Evolutionary conservation across 2,797 vertebrate genomes (phyloP), one percentile per base, ranked within the genome.

Genomic region (Sylvilagus floridanus): DNA sequence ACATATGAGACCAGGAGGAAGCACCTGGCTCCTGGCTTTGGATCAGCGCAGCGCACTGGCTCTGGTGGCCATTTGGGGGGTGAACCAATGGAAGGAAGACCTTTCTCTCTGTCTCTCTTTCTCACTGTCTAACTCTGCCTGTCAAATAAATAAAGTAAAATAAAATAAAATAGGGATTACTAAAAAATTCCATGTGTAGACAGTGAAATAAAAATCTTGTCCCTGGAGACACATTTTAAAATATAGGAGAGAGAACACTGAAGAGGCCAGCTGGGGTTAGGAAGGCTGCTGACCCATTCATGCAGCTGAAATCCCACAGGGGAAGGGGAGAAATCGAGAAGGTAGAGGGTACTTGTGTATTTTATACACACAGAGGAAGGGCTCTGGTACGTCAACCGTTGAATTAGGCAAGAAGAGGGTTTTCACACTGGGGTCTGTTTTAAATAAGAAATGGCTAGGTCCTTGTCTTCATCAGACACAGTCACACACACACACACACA

Each of bases 221-320:
- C 26, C 52, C 47, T 52, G 4, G 57, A 81, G 75, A 66, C 60
- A 81, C 57, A 88, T 84, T 94, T 92, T 82, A 87, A 88, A 90
- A 85, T 50, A 72, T 12, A 63, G 84, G 81, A 79, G 84, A 50
- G 22, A 37, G 72, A 95, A 84, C 62, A 57, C 60, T 8, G 7
- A 66, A 78, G 71, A 83, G 11, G 10, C 60, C n/a, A 28, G 57
- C 17, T 24, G 17, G 42, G 22, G 5, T 69, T 28, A 90, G 42
- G 35, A 75, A 91, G 75, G 24, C 87, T 10, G 54, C 2, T 54
- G 60, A 65, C 57, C 32, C 52, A 68, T 22, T n/a, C 24, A 9
- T n/a, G 13, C 2, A 28, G 54, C 62, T 81, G 62, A 84, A 83
- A 68, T 79, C 75, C 86, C 88, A 85, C 57, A 79, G 73, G 63